phyloP scores from a whole-genome alignment of 2,888 invertebrate genomes.

The Eupsilia transversa region DNA sequence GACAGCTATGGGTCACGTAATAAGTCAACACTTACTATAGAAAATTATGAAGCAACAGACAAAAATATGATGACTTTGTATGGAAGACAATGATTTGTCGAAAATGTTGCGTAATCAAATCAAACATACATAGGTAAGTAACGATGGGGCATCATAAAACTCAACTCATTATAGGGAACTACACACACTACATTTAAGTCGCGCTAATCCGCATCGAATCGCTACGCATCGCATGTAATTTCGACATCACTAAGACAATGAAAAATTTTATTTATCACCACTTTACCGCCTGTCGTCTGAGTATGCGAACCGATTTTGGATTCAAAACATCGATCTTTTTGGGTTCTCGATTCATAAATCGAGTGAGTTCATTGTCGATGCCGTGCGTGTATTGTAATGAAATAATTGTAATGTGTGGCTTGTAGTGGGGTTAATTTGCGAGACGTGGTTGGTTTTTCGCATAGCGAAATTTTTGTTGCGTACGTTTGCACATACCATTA shows the following conservation, averaged over 20 bases:
- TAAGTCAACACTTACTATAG: background rate
- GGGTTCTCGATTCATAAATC: conserved; percentile 59
- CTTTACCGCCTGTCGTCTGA: conserved; percentile 48
- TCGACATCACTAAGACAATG: conserved; percentile 50
- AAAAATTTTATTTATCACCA: conserved; percentile 54
- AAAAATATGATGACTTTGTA: background rate
- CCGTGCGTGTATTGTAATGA: conserved; percentile 50
- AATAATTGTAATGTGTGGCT: conserved; percentile 63
- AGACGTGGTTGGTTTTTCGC: conserved; percentile 51
- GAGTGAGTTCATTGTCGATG: conserved; percentile 54
- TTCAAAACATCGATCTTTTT: conserved; percentile 66
- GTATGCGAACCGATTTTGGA: conserved; percentile 61
- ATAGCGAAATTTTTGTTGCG: conserved; percentile 1
- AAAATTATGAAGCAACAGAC: background rate
- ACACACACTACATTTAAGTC: conserved; percentile 10
- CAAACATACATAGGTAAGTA: background rate
- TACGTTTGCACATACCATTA: background rate
- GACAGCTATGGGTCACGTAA: background rate
- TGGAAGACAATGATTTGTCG: conserved; percentile 2
- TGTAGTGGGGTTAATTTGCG: conserved; percentile 59
- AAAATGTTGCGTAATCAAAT: background rate
- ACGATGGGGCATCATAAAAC: background rate
- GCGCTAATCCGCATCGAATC: conserved; percentile 19
- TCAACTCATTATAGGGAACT: conserved; percentile 9
- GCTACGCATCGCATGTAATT: conserved; percentile 41